Evolutionary conservation across 2,113 vertebrate genomes (phyloP), one percentile per base, ranked within the genome.

Genomic region (Cebidichthys violaceus): DNA sequence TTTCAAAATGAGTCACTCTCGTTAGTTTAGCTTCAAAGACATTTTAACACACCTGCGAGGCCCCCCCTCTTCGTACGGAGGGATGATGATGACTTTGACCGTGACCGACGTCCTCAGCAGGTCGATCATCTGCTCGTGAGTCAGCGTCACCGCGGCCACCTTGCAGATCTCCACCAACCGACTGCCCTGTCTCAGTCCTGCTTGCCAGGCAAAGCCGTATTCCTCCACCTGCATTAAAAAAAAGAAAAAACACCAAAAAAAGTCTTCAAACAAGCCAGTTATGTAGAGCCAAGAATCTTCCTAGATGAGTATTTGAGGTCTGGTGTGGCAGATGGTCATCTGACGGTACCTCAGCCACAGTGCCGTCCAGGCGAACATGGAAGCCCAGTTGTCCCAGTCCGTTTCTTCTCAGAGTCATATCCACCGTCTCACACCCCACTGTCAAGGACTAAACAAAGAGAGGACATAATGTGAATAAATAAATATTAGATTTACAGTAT

Each of bases 201-300:
- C 97, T 86, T 99, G 97, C 98, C 98, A 99, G 83, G 98, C 98
- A 2, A 99, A 99, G 15, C 98, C 98, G 0, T 99, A 99, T 54
- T 98, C 97, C 88, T 99, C 98, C 84, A 99, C 98, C 94, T 94
- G 80, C 24, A 72, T 2, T 6, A 65, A 10, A 50, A 20, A 15
- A 71, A 7, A 65, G 8, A 50, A 20, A 15, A 71, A 35, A 5
- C n/a, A 3, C 27, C 24, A 52, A 57, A 22, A 70, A 0, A 47
- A 39, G 45, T 60, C 22, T 43, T 65, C 33, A 77, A 80, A 76
- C 35, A 43, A 10, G n/a, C 24, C 14, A 27, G 11, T 86, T 20
- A 70, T 61, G 11, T n/a, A 1, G 0, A 22, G 72, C 70, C 72
- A 61, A 61, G 35, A 82, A 10, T 62, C 37, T 60, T 67, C 6